Percentiles rank a stretch among this genome's conserved stretches.
These are phyloP conservation scores for Oxycera nigricornis DNA, from an alignment of 2,888 invertebrate species.

Conservation along the genomic window DNA sequence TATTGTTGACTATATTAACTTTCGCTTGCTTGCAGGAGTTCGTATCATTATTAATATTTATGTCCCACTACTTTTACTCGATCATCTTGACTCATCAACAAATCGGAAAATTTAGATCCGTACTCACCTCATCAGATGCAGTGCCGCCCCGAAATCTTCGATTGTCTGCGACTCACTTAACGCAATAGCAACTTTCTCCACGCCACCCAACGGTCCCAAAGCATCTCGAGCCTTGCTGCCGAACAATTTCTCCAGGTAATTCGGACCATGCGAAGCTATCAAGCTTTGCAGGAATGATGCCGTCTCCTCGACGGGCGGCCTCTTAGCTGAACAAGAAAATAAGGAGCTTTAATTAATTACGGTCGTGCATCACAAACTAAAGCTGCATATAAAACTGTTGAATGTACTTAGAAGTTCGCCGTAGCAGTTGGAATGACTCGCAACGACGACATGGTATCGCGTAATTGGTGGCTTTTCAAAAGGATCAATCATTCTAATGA, in stretches of 20 bases:
- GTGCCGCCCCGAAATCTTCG: constrained; percentile 77
- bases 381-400: constrained; percentile 8
- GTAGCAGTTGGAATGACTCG: not conserved
- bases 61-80: no score
- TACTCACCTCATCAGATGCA: constrained; percentile 62
- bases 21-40: no score
- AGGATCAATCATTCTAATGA: no score
- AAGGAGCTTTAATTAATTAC: constrained; percentile 38
- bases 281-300: constrained; percentile 93
- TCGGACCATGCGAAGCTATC: constrained; percentile 93
- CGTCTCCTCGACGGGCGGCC: constrained; percentile 96
- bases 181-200: constrained; percentile 94
- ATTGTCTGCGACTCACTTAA: constrained; percentile 93
- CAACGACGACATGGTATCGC: no score
- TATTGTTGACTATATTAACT: no score
- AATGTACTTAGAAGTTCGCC: not conserved
- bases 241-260: constrained; percentile 95
- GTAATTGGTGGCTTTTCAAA: no score
- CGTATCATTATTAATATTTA: no score
- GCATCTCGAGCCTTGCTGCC: constrained; percentile 94
- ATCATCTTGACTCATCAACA: no score
- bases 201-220: constrained; percentile 89
- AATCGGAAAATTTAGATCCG: no score
- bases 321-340: constrained; percentile 74
- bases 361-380: constrained; percentile 12